Evolutionary conservation across 2,797 vertebrate species (phyloP).

Genomic region (Psittacula echo): DNA sequence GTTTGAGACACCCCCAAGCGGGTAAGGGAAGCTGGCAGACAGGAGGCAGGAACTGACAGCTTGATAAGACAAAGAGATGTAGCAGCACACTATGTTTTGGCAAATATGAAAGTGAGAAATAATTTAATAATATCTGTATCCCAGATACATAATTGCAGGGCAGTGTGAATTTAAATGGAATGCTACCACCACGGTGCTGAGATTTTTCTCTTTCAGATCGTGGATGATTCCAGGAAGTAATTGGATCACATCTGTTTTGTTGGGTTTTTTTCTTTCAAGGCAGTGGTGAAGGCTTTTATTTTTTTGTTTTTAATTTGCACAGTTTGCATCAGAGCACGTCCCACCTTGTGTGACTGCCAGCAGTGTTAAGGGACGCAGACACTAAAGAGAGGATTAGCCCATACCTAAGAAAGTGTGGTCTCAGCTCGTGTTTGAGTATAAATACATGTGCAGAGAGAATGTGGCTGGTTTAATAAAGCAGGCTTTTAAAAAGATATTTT

Average conservation of each 20-base stretch:
- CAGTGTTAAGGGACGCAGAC: neutral
- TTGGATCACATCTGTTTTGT: neutral
- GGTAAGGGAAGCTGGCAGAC: neutral
- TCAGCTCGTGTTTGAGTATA: neutral
- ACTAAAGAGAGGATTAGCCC: neutral
- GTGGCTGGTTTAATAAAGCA: neutral
- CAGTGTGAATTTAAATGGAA: neutral
- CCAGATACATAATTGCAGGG: neutral
- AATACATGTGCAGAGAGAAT: neutral
- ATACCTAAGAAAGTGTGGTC: neutral
- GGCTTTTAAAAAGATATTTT: neutral
- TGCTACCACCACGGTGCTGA: neutral
- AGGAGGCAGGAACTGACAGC: neutral
- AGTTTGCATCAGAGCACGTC: neutral
- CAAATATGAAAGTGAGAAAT: neutral
- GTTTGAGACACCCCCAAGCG: neutral
- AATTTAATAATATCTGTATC: neutral
- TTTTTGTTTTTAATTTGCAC: neutral
- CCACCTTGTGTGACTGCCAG: neutral
- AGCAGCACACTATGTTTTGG: neutral
- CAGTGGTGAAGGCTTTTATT: neutral
- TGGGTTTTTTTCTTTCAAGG: neutral
- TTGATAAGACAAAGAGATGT: neutral
- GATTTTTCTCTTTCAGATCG: neutral
- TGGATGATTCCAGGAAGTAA: neutral